Evolutionary conservation across 2,113 vertebrate genomes (phyloP), one percentile per base, ranked within the genome.

Genomic region (Microtus ochrogaster): DNA sequence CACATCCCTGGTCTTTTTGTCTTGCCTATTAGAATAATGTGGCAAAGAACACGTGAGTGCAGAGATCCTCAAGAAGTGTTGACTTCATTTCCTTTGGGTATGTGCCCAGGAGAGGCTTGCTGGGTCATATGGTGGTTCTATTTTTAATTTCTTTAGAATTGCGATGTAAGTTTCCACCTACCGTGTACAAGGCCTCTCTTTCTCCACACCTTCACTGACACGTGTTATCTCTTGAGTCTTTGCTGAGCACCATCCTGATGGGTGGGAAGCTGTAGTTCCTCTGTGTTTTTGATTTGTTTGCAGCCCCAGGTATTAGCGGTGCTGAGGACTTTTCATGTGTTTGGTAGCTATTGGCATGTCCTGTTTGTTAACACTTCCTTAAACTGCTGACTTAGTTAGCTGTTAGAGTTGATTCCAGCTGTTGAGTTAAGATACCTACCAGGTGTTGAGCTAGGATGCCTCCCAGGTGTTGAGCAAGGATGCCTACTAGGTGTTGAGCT

Each of bases 131-230:
- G 41, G 39, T 52, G 74, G 36, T 72, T 90, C 78, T 90, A 41
- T 49, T 78, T 90, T 78, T 52, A 22, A 90, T 85, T 70, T 90
- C 49, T 28, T 78, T 90, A 72, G 65, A 95, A 63, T 26, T 22
- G 49, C 36, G 52, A 49, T 82, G 87, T 89, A 82, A 36, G 68
- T 94, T 89, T 82, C 63, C 41, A 90, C 63, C 61, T 61, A 28
- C 85, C 49, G 1, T 21, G 3, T 77, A 11, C 52, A 77, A 68
- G 21, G 78, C 26, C 52, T 33, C 33, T 12, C 47, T 84, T 49
- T 76, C 36, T 90, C 55, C 26, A 63, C 12, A 89, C 68, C 17
- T 2, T 94, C 55, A 41, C 17, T 16, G 58, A 28, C 49, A 10
- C 24, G 47, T 66, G 7, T n/a, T 68, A 19, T 70, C 94, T 83